Evolutionary conservation across 2,888 invertebrate species (phyloP), one percentile per base, ranked within the genome.

Genomic region (Sarcophaga subvicina): DNA sequence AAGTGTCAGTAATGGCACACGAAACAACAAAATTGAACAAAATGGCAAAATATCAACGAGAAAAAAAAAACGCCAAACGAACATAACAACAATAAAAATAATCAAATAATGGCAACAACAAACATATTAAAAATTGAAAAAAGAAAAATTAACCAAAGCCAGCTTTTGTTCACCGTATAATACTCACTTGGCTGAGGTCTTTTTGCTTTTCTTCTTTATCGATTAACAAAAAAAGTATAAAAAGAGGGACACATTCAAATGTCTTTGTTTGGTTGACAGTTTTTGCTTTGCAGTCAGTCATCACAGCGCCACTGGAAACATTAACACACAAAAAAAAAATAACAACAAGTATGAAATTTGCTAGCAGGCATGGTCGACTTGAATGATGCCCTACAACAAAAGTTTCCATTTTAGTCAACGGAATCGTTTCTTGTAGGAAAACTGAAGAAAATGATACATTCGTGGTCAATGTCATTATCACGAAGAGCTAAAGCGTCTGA

Each of bases 1-100:
- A 84, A 83, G 87, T 89, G 90, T 89, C 90, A 89, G 87, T 90
- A 90, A 89, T 90, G 89, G 83, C 89, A 89, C 89, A 89, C 88
- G 88, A 90, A 85, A 83, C 63, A 59, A 14, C 54, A 54, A 54
- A 54, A 54, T 5, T 54, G 17, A 76, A 83, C 81, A 81, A 83
- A 81, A 87, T 84, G 69, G 73, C 69, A 78, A 78, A 70, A 72
- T 70, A 70, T 71, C 62, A 73, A 83, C 37, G 37, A 5, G 5
- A 27, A 37, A 8, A 8, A 37, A 54, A 14, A 12, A 14, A 1
- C 14, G n/a, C 14, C 14, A 37, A 37, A 1, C 8, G 10, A 37
- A 10, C 37, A 54, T 54, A 54, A 54, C 54, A 54, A 54, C 54
- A 54, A 54, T 54, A 54, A 54, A 12, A 54, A 14, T 17, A 12